Evolutionary conservation across 1,140 invertebrate species (phyloP).

Genomic region (Eubasilissa regina): DNA sequence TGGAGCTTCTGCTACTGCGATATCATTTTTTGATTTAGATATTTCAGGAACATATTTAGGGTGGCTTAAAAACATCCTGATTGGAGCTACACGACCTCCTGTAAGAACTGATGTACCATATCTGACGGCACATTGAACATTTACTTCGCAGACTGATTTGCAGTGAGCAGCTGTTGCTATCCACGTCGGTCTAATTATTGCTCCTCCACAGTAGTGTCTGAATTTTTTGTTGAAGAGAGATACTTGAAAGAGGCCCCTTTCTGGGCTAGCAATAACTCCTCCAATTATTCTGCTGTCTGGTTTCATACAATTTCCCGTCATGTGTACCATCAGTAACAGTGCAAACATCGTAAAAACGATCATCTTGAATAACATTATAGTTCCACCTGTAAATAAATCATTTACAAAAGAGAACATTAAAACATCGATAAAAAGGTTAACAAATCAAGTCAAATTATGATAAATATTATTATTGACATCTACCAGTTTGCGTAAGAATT

Average conservation of each 20-base stretch:
- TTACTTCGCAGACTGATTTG: background rate
- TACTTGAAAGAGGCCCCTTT: slow-evolving; percentile 12
- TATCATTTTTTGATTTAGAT: background rate
- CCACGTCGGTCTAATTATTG: slow-evolving; percentile 24
- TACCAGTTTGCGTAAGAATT: too few relatives aligned
- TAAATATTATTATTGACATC: too few relatives aligned
- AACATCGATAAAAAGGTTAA: too few relatives aligned
- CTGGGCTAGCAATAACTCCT: background rate
- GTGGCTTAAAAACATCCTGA: background rate
- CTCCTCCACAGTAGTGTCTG: slow-evolving; percentile 22
- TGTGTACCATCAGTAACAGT: background rate
- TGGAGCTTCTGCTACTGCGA: background rate
- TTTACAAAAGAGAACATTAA: too few relatives aligned
- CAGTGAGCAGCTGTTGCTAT: slow-evolving; percentile 2
- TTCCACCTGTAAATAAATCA: too few relatives aligned
- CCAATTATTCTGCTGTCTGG: background rate
- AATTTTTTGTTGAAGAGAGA: background rate
- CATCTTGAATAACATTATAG: too few relatives aligned
- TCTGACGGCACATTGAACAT: background rate
- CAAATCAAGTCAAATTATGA: too few relatives aligned
- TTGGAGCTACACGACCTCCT: background rate
- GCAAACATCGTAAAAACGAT: background rate
- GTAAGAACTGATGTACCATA: background rate
- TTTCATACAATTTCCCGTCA: background rate
- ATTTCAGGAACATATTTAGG: background rate